Conservation (phyloP, 1,140 invertebrate genomes). For the Eciton burchellii region DNA sequence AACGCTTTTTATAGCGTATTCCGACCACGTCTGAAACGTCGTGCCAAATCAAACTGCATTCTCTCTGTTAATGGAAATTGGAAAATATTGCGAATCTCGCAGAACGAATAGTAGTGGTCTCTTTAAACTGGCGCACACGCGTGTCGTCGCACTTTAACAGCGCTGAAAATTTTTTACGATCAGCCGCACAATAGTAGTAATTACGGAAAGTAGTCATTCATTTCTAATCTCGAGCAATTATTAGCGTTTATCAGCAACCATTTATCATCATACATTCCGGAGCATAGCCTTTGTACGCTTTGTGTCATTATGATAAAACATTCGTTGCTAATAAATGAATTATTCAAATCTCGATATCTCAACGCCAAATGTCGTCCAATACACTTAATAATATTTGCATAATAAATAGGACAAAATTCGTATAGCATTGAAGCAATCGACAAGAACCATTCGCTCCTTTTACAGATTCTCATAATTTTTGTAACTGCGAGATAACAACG, state of each 20-base stretch:
- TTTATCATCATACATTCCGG: constrained; percentile 17
- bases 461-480: not conserved
- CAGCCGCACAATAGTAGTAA: not conserved
- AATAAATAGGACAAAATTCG: not conserved
- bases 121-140: not conserved
- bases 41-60: not conserved
- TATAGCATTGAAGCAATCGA: not conserved
- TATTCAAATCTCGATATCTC: not conserved
- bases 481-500: not conserved
- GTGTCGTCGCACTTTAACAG: not conserved
- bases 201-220: constrained; percentile 9
- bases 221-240: constrained; percentile 18
- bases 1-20: not conserved
- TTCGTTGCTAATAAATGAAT: constrained; percentile 24
- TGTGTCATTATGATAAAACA: not conserved
- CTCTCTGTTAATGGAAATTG: not conserved
- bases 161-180: constrained; percentile 3
- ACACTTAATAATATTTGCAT: too few species aligned
- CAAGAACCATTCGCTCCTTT: not conserved
- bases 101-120: not conserved
- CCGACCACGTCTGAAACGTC: not conserved
- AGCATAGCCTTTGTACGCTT: not conserved
- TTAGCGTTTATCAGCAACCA: too few species aligned
- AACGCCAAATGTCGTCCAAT: too few species aligned
- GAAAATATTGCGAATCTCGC: not conserved